These are phyloP conservation scores for Macaca fascicularis DNA, from an alignment of 2,113 vertebrate species.

Conservation along the genomic window T2T-MFA8v1.1 NC_088375.1:148838501-148839000, in stretches of 20 bases:
- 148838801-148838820: neutral
- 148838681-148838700: neutral
- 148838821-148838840: neutral
- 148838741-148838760: neutral
- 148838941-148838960: neutral
- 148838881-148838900: neutral
- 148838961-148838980: neutral
- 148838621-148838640: neutral
- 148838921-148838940: neutral
- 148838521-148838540: neutral
- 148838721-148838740: neutral
- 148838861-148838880: neutral
- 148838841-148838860: neutral
- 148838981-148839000: conserved; percentile 9
- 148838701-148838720: neutral
- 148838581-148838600: neutral
- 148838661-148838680: neutral
- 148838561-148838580: neutral
- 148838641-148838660: neutral
- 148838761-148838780: neutral
- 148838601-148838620: neutral
- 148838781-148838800: neutral
- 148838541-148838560: neutral
- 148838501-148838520: neutral
- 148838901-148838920: neutral